phyloP scores from a whole-genome alignment of 2,113 vertebrate species.

The Ibidorhyncha struthersii region DNA sequence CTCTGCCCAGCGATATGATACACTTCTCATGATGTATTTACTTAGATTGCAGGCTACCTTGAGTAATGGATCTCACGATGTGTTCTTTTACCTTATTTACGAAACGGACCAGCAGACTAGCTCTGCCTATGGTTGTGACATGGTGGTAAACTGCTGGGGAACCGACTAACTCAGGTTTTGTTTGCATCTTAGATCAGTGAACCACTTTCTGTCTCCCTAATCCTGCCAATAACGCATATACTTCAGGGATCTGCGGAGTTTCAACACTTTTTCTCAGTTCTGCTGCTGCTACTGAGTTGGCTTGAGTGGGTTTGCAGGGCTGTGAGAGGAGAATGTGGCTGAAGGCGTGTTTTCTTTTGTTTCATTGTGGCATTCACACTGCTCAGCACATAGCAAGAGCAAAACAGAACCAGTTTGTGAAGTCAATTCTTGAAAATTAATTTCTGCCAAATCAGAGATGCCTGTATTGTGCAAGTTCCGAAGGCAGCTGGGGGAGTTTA shows the following conservation, averaged over 20 bases:
- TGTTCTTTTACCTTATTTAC: background rate
- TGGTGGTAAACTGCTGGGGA: background rate
- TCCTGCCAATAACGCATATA: background rate
- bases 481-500: background rate
- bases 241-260: background rate
- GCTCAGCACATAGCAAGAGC: conserved; percentile 8
- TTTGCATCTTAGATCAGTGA: background rate
- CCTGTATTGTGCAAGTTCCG: background rate
- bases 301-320: background rate
- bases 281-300: background rate
- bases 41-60: background rate
- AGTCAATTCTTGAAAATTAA: background rate
- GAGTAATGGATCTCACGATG: background rate
- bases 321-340: background rate
- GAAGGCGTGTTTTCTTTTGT: background rate
- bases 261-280: background rate
- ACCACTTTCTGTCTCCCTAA: background rate
- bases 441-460: background rate
- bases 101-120: background rate
- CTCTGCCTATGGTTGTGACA: background rate
- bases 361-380: background rate
- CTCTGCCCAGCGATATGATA: background rate
- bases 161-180: no score
- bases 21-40: accelerated
- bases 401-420: conserved; percentile 21